Base-by-base conservation (phyloP, 2,888 invertebrate genomes). In the Salticus scenicus region DNA sequence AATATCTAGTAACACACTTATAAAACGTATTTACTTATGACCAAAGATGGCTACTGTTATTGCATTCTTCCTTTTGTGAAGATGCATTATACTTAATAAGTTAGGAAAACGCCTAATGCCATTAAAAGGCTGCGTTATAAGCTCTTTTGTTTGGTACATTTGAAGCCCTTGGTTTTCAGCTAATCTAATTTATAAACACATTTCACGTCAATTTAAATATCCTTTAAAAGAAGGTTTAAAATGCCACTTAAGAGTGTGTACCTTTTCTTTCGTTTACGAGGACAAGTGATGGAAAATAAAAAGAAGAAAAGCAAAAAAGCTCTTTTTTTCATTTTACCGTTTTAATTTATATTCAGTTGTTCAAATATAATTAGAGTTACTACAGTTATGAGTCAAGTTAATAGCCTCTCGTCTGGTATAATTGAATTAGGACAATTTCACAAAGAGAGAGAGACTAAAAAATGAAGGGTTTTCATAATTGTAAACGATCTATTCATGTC, bases 151-250 rank as follows among this genome's bases (percentile, higher is more conserved):
- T 57, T 57, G 24, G 57, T 24, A 57, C 57, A 24, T 24, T 24
- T 20, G 57, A 12, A 57, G 24, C 57, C 57, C 20, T 5, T 5
- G 57, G 57, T 57, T 24, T 57, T 57, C 24, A 24, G 57, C 20
- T 57, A 57, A 57, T 57, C 57, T 57, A 57, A 57, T 57, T 57
- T 57, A 24, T 57, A 57, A 57, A 24, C 57, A 57, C 57, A 57
- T 57, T 57, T 24, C 57, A 7, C 24, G 57, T 24, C 57, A 24
- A 5, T 57, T 57, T 57, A 57, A 57, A 57, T 57, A 57, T 24
- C 57, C 24, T 17, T 57, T 57, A 57, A 47, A 57, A 57, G 57
- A 57, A 57, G 8, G 57, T 17, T 57, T 57, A 24, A 57, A 57
- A 57, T 24, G 57, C 57, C 57, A 57, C 57, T 57, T 57, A 57